Evolutionary conservation across 1,140 invertebrate species (phyloP).

Genomic region (Neodiprion fabricii): DNA sequence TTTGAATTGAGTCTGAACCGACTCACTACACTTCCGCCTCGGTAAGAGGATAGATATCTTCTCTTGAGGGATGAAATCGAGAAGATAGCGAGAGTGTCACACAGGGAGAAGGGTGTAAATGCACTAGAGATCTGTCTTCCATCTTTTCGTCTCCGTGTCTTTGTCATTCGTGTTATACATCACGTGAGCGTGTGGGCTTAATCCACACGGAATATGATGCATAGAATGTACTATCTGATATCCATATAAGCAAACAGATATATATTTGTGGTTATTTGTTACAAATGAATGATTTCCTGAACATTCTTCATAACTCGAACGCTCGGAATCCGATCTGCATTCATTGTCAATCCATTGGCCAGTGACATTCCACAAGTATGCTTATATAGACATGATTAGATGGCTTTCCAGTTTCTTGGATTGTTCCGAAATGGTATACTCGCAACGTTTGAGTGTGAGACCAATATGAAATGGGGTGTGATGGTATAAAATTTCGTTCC

Average conservation of each 20-base stretch:
- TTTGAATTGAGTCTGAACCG: neutral
- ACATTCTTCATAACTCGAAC: no score
- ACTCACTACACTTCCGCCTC: neutral
- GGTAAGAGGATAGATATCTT: slow-evolving; percentile 3
- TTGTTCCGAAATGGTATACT: no score
- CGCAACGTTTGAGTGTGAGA: neutral
- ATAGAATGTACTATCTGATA: no score
- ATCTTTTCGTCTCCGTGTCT: neutral
- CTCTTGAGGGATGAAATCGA: slow-evolving; percentile 2
- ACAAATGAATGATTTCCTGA: neutral
- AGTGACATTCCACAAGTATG: no score
- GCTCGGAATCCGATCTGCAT: no score
- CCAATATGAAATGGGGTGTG: neutral
- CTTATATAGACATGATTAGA: no score
- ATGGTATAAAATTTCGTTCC: neutral
- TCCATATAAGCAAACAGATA: neutral
- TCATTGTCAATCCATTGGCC: no score
- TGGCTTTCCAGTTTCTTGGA: no score
- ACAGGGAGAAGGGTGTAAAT: neutral
- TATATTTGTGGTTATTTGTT: neutral
- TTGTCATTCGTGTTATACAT: neutral
- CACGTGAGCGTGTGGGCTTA: neutral
- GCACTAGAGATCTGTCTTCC: neutral
- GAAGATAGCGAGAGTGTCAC: neutral
- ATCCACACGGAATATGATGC: neutral